Conservation (phyloP, 2,113 vertebrate genomes). For the Coptodon rendalli region DNA sequence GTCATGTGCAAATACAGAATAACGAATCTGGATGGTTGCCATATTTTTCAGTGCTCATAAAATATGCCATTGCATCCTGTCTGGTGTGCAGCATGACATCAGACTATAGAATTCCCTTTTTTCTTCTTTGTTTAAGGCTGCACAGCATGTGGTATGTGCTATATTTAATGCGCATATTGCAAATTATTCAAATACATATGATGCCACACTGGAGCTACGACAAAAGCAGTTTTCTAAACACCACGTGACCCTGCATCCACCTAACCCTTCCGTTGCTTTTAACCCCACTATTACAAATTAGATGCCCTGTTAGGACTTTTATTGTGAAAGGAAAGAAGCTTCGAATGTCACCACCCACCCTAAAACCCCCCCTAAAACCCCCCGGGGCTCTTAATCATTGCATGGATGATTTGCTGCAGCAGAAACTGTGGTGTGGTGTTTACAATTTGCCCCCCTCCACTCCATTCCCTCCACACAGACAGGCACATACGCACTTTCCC, state of each 20-base stretch:
- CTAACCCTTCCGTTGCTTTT: conserved; percentile 21
- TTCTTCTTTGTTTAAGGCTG: neutral
- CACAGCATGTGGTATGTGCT: neutral
- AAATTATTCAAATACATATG: neutral
- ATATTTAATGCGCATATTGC: neutral
- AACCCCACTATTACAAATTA: neutral
- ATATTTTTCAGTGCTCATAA: neutral
- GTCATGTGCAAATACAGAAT: neutral
- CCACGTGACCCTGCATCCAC: neutral
- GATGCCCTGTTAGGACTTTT: conserved; percentile 32
- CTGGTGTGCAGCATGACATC: neutral
- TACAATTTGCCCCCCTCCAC: conserved; percentile 66
- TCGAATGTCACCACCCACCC: conserved; percentile 54
- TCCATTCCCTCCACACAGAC: neutral
- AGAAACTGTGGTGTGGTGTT: conserved; percentile 83
- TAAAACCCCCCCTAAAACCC: conserved; percentile 17
- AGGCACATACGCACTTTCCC: conserved; percentile 31
- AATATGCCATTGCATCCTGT: neutral
- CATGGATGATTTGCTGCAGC: conserved; percentile 84
- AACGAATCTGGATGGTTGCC: conserved; percentile 14
- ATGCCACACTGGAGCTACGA: neutral
- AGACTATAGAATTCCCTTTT: neutral
- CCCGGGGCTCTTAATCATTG: conserved; percentile 59
- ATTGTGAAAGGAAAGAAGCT: conserved; percentile 60
- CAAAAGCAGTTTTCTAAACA: neutral